Evolutionary conservation across 1,140 invertebrate genomes (phyloP).

Genomic region (Scaptomyza hsui): DNA sequence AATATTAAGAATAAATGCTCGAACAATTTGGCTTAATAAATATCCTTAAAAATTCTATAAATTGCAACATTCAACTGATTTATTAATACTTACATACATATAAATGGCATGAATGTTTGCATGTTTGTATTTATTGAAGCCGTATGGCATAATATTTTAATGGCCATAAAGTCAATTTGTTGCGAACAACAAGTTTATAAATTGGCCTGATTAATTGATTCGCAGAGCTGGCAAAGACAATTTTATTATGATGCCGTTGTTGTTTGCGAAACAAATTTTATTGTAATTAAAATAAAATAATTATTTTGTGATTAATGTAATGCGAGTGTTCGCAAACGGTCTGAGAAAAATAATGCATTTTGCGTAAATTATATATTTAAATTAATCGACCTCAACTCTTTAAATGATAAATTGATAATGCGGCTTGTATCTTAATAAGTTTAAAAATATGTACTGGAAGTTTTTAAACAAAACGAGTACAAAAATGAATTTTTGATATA

Average conservation of each 20-base stretch:
- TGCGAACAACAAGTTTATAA: constrained; percentile 18
- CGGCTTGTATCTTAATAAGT: too few species aligned
- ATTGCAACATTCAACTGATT: background rate
- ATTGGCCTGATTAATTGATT: constrained; percentile 19
- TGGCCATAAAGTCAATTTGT: constrained; percentile 38
- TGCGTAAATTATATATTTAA: too few species aligned
- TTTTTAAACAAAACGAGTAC: too few species aligned
- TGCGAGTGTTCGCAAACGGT: too few species aligned
- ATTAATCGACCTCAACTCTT: too few species aligned
- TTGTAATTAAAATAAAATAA: constrained; percentile 2
- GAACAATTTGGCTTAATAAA: too few species aligned
- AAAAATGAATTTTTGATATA: too few species aligned
- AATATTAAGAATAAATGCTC: background rate
- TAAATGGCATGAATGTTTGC: background rate
- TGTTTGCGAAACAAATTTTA: background rate
- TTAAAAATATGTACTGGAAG: too few species aligned
- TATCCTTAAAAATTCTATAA: too few species aligned
- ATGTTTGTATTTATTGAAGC: background rate
- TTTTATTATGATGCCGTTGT: constrained; percentile 1
- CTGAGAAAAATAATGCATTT: too few species aligned
- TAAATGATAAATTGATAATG: too few species aligned
- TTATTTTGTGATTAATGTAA: background rate
- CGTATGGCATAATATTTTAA: constrained; percentile 28
- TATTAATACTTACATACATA: background rate
- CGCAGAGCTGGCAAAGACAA: background rate